Evolutionary conservation across 2,113 vertebrate genomes (phyloP).

Genomic region (Perognathus longimembris): DNA sequence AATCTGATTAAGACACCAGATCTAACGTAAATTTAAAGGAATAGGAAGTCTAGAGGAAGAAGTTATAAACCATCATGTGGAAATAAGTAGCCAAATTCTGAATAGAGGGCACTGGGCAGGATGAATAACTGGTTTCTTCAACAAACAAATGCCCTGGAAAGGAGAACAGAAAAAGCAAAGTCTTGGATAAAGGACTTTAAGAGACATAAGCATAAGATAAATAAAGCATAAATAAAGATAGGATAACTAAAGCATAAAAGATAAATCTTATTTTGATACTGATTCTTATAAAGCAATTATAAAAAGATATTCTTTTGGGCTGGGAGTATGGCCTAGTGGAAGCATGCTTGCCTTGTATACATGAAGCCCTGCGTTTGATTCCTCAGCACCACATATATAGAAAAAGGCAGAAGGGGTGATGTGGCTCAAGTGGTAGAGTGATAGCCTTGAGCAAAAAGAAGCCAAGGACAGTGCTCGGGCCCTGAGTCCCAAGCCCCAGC

Average conservation of each 20-base stretch:
- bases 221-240: too few species aligned
- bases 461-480: too few species aligned
- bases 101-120: background rate
- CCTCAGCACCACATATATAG: too few species aligned
- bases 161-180: background rate
- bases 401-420: too few species aligned
- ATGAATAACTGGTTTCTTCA: conserved; percentile 35
- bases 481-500: too few species aligned
- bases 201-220: too few species aligned
- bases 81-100: conserved; percentile 27
- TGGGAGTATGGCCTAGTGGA: too few species aligned
- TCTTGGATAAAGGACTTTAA: background rate
- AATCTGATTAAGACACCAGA: conserved; percentile 44
- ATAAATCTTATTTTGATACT: background rate
- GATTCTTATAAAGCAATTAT: background rate
- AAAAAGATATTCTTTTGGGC: conserved; percentile 7
- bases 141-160: background rate
- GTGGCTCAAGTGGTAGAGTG: too few species aligned
- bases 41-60: conserved; percentile 39
- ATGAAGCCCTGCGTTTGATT: too few species aligned
- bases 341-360: too few species aligned
- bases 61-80: background rate
- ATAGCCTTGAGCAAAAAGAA: too few species aligned
- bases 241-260: background rate
- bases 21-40: conserved; percentile 62